These are phyloP conservation scores for Danaus chrysippus DNA, from an alignment of 2,888 invertebrate species.

Conservation along the genomic window DNA sequence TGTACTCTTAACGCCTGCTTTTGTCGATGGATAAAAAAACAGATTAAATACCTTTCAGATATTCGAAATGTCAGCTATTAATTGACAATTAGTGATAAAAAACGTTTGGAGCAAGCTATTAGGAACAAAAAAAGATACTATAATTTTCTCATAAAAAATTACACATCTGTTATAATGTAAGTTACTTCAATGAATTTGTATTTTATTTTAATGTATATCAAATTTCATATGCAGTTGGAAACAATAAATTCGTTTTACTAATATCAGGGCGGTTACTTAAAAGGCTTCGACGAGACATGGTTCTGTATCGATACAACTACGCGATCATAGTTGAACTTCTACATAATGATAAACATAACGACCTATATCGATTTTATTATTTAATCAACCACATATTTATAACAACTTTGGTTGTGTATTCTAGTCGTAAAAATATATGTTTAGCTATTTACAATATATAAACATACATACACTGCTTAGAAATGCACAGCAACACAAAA, in stretches of 20 bases:
- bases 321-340: conserved; percentile 58
- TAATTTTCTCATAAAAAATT: conserved; percentile 40
- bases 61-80: conserved; percentile 59
- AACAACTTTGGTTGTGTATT: conserved; percentile 81
- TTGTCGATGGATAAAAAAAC: conserved; percentile 57
- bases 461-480: conserved; percentile 80
- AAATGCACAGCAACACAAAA: conserved; percentile 78
- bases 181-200: conserved; percentile 29
- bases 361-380: conserved; percentile 74
- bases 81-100: conserved; percentile 70
- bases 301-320: conserved; percentile 57
- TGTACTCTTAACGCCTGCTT: conserved; percentile 80
- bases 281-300: conserved; percentile 66
- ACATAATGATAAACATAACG: conserved; percentile 74
- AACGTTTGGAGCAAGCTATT: conserved; percentile 62
- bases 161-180: neutral
- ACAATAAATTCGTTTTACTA: conserved; percentile 69
- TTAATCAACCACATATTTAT: conserved; percentile 79
- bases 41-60: conserved; percentile 55
- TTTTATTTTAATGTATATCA: conserved; percentile 36
- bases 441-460: conserved; percentile 77
- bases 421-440: conserved; percentile 80
- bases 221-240: conserved; percentile 51
- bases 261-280: conserved; percentile 75
- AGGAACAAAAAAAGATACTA: conserved; percentile 66